These are phyloP conservation scores for Tillus elongatus DNA, from an alignment of 2,888 invertebrate genomes.

Conservation along the genomic window DNA sequence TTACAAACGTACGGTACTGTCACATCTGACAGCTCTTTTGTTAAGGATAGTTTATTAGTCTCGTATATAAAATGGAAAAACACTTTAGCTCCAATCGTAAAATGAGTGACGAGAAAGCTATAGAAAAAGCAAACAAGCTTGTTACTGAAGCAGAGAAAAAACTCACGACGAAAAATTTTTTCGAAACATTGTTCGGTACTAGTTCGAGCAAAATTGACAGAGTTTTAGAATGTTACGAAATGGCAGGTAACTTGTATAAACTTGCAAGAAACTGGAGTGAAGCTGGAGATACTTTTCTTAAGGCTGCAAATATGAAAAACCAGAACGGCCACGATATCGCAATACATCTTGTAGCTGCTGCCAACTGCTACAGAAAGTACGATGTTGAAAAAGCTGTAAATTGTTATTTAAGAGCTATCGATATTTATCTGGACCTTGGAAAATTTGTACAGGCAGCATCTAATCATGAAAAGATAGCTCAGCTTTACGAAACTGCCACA, in stretches of 20 bases:
- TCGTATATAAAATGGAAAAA: too few species aligned
- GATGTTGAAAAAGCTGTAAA: constrained; percentile 77
- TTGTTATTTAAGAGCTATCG: constrained; percentile 82
- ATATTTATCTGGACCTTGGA: constrained; percentile 90
- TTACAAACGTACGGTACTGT: too few species aligned
- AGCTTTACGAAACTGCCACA: constrained; percentile 86
- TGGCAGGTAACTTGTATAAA: constrained; percentile 94
- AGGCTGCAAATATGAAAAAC: constrained; percentile 75
- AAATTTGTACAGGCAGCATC: constrained; percentile 94
- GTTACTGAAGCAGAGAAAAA: constrained; percentile 82
- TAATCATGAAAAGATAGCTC: constrained; percentile 91
- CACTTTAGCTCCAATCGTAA: too few species aligned
- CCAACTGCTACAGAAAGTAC: constrained; percentile 85
- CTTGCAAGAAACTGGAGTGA: constrained; percentile 95
- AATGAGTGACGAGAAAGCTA: constrained; percentile 1
- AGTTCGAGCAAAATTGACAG: constrained; percentile 68
- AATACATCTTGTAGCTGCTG: too few species aligned
- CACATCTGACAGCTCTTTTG: too few species aligned
- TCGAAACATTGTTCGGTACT: constrained; percentile 77
- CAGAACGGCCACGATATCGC: constrained; percentile 76
- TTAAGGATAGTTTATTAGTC: too few species aligned
- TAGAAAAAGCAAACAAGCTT: background rate
- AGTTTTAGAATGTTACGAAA: constrained; percentile 84
- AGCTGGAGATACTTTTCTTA: constrained; percentile 86
- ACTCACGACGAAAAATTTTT: constrained; percentile 75